Evolutionary conservation across 2,113 vertebrate genomes (phyloP), one percentile per base, ranked within the genome.

Genomic region (Ophthalmolycus amberensis): DNA sequence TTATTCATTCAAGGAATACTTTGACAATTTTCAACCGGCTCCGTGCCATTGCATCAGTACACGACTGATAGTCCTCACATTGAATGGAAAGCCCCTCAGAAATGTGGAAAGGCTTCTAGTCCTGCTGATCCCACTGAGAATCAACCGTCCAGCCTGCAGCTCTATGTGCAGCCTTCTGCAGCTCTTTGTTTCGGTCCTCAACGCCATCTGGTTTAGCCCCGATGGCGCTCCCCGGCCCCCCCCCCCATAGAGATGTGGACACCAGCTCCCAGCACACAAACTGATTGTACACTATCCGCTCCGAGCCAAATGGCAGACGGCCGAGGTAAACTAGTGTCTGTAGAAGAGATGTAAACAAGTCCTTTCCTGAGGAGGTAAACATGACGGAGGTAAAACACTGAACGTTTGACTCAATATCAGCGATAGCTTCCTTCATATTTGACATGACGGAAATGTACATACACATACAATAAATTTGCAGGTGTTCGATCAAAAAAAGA

Each of bases 301-400:
- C 70, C 7, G 16, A 85, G 79, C 75, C 68, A 84, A 70, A 86
- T 34, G 69, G 77, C 84, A 71, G 25, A 25, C n/a, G 60, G 60
- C 67, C n/a, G 71, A 67, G 76, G 77, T 80, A 83, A 89, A 87
- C 79, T 80, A 87, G 59, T 62, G 78, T 78, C 58, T 71, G 74
- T n/a, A 18, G 50, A 12, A 42, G 46, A 64, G 27, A 64, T 6
- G 71, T 75, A 71, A 78, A 84, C 60, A 50, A 29, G 44, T 10
- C 3, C 25, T 62, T 70, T 56, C 25, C 56, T 22, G 29, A 78
- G 42, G 71, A 68, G 63, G 59, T 34, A 34, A 34, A 34, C 32
- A 11, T 56, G 59, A 29, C 2, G 0, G 6, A 16, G n/a, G 5
- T 46, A 2, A 29, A 71, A 25, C 3, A n/a, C 7, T 25, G 22